A percentile compares a stretch with the other conserved stretches of the same genome.
phyloP scores from a whole-genome alignment of 2,113 vertebrate genomes.

The Sylvia atricapilla region DNA sequence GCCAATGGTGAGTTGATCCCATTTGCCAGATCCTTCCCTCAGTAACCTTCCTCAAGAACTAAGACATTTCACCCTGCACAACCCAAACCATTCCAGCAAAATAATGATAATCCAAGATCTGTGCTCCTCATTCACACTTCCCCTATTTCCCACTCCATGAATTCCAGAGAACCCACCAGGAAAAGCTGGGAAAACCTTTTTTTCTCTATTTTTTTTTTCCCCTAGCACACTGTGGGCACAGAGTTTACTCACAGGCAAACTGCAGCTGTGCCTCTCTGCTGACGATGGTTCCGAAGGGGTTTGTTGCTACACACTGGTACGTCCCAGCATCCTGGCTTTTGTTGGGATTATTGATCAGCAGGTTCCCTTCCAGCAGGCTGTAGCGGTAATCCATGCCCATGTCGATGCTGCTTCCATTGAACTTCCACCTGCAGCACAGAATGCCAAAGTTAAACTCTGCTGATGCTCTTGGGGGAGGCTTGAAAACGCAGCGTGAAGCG shows the following conservation, averaged over 20 bases:
- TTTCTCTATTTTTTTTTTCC: neutral
- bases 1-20: neutral
- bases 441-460: constrained; percentile 33
- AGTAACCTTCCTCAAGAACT: neutral
- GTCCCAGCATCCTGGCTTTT: constrained; percentile 88
- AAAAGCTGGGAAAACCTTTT: neutral
- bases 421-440: constrained; percentile 87
- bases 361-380: constrained; percentile 88
- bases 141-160: neutral
- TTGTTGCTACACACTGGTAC: constrained; percentile 94
- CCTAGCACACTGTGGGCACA: neutral
- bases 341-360: constrained; percentile 90
- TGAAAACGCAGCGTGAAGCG: too few relatives aligned
- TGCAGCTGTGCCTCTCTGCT: constrained; percentile 92
- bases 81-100: neutral
- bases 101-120: neutral
- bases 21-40: too few relatives aligned
- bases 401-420: constrained; percentile 88
- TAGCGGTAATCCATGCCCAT: constrained; percentile 86
- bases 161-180: neutral
- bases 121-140: neutral
- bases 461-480: neutral
- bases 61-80: neutral
- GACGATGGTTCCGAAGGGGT: constrained; percentile 90
- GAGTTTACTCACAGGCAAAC: constrained; percentile 92